Base-by-base conservation (phyloP, 2,888 invertebrate species). In the Argynnis bischoffii region DNA sequence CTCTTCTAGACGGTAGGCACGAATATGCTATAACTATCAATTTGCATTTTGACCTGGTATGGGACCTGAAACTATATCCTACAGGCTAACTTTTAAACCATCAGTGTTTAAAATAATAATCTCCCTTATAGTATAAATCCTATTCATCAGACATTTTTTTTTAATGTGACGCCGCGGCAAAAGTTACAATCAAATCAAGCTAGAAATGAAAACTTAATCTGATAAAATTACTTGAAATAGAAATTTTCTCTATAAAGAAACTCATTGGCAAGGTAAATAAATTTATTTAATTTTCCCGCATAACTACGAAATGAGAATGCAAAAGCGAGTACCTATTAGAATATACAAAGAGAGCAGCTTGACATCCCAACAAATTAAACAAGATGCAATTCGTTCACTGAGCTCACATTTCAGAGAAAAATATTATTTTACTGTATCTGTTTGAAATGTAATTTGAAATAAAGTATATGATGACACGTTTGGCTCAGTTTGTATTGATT, bases 231-330 rank as follows among this genome's bases (percentile, higher is more conserved):
- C 14, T 41, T 18, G 15, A 15, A 61, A 18, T 51, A 53, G 0
- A 18, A 16, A 15, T 51, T 51, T 57, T 61, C 51, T 46, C 55
- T 31, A 55, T 60, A 66, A 54, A 61, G 48, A 41, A 31, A 16
- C 55, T 55, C 46, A 61, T 55, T 66, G 66, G 60, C 55, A 50
- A 66, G 47, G 50, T 66, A 66, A 66, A 66, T 59, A 26, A 31
- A 50, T 8, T 61, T 55, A 47, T 55, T 50, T 55, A 55, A 61
- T 48, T 50, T 54, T 61, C n/a, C 13, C 48, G 8, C 26, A 41
- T 51, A 55, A 66, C 48, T 48, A 48, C 35, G 21, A 55, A 55
- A 61, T 53, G 61, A 59, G 26, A 53, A 61, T 53, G 61, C 61
- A 61, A 61, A 61, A 61, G 41, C 51, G 35, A 66, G 59, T 54